phyloP scores from a whole-genome alignment of 1,140 invertebrate genomes.

The Medauroidea extradentata region DNA sequence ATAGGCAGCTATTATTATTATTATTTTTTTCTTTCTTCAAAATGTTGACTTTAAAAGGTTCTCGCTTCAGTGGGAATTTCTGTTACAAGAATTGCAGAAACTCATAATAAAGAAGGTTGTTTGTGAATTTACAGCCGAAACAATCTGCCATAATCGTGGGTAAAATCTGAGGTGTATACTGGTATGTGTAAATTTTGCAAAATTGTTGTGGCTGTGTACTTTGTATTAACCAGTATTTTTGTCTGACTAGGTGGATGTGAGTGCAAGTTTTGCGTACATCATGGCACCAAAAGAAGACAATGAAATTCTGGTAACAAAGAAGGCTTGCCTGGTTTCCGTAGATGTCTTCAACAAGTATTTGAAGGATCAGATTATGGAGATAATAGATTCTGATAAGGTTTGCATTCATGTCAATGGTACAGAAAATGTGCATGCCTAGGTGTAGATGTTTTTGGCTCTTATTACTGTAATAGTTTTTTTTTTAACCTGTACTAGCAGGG shows the following conservation, averaged over 20 bases:
- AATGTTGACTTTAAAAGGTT: no score
- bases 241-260: constrained; percentile 71
- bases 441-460: no score
- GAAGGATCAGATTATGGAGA: constrained; percentile 97
- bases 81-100: no score
- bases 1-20: no score
- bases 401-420: no score
- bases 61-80: no score
- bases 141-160: not conserved
- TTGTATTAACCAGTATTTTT: constrained; percentile 9
- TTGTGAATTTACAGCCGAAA: no score
- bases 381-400: constrained; percentile 94
- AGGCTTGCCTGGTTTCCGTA: constrained; percentile 87
- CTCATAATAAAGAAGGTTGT: no score
- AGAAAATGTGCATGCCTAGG: no score
- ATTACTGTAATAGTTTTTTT: no score
- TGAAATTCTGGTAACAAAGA: constrained; percentile 90
- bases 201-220: not conserved
- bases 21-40: no score
- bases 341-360: constrained; percentile 96
- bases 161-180: not conserved
- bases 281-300: constrained; percentile 94
- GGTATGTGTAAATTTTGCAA: not conserved
- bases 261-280: constrained; percentile 74
- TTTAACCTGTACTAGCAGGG: no score